phyloP scores from a whole-genome alignment of 1,140 invertebrate species.

The Pectinophora gossypiella region DNA sequence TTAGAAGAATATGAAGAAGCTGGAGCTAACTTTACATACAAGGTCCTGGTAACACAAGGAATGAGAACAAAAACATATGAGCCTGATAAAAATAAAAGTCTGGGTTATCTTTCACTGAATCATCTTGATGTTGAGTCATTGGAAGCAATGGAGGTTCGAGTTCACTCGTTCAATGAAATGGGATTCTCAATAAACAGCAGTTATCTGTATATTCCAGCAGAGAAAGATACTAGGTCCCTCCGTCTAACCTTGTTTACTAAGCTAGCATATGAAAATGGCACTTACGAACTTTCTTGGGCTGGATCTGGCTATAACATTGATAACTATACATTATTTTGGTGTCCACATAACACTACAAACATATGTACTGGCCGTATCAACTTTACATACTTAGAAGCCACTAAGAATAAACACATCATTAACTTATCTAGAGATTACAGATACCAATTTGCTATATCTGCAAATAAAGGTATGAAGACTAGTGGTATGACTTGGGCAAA shows the following conservation, averaged over 20 bases:
- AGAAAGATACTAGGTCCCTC: conserved; percentile 76
- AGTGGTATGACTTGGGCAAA: conserved; percentile 87
- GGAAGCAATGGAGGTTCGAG: conserved; percentile 46
- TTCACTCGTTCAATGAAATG: conserved; percentile 76
- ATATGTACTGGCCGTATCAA: conserved; percentile 55
- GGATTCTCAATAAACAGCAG: conserved; percentile 77
- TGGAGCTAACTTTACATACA: conserved; percentile 59
- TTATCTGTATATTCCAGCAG: conserved; percentile 77
- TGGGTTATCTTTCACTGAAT: conserved; percentile 49
- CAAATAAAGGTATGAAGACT: conserved; percentile 78
- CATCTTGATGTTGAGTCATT: conserved; percentile 43
- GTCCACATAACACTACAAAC: conserved; percentile 66
- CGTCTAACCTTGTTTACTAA: conserved; percentile 80
- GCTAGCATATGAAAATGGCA: conserved; percentile 77
- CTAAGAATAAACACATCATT: conserved; percentile 53
- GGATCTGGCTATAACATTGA: conserved; percentile 56
- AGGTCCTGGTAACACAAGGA: conserved; percentile 36
- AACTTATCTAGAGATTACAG: conserved; percentile 50
- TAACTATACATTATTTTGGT: conserved; percentile 86
- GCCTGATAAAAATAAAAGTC: conserved; percentile 54
- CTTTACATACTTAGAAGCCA: conserved; percentile 44
- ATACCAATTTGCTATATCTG: conserved; percentile 82
- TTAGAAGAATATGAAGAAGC: conserved; percentile 77
- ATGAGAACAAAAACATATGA: conserved; percentile 33
- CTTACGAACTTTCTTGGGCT: conserved; percentile 84